Evolutionary conservation across 2,113 vertebrate genomes (phyloP), one percentile per base, ranked within the genome.

Genomic region (Mixornis gularis): DNA sequence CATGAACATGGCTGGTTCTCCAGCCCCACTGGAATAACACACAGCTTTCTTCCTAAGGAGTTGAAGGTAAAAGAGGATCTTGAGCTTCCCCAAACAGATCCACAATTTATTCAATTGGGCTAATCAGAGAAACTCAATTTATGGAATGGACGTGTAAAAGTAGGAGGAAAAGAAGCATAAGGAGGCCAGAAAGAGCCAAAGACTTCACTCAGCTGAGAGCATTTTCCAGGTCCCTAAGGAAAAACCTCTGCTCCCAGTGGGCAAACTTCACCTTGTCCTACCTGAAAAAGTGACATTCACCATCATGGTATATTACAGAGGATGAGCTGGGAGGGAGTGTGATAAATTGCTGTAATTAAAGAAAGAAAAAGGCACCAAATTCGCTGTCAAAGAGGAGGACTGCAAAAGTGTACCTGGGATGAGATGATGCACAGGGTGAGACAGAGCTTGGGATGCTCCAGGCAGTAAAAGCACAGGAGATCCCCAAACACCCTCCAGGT

Each of bases 231-330:
- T 68, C 36, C 62, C 71, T 56, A 51, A 44, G 49, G 72, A 73
- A 86, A 79, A 71, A 79, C 38, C 82, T 32, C 24, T 44, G 36
- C 18, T 91, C 60, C 52, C 44, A 74, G 52, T 17, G 78, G 73
- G 72, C 36, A 89, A 86, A 34, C 29, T 87, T 92, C 72, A 92
- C 93, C 83, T 93, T 90, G 64, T 88, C 60, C 83, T 78, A 32
- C 64, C 64, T 86, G 77, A 88, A 64, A 53, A 68, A 93, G 69
- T 70, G 74, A 93, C 74, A 79, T 82, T 95, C 71, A 77, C 70
- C 49, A 70, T 73, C 48, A 40, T 0, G 0, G 30, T 73, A 12
- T 70, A 93, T 87, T 78, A 70, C 36, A 76, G 66, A 77, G 24
- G 60, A 70, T 88, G 70, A 76, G 59, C 64, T 58, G 29, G 38